phyloP scores from a whole-genome alignment of 1,140 invertebrate genomes.

The Caligus rogercresseyi region DNA sequence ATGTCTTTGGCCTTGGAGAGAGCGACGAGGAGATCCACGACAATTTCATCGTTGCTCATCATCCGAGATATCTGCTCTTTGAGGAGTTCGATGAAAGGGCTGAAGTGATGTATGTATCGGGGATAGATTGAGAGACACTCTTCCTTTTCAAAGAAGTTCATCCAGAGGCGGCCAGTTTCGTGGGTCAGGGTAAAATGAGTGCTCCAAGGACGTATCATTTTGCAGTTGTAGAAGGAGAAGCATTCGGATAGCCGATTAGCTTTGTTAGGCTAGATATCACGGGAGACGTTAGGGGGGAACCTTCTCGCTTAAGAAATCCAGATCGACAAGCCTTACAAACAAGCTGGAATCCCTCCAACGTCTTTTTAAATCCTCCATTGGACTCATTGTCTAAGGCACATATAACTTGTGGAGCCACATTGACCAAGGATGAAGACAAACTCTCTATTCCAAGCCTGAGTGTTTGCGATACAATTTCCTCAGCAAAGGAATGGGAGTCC shows the following conservation, averaged over 20 bases:
- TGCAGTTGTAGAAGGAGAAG: not conserved
- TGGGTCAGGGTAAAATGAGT: not conserved
- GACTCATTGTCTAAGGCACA: not conserved
- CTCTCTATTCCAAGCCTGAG: not conserved
- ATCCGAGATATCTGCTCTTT: not conserved
- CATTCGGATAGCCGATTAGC: not conserved
- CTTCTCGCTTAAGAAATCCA: not conserved
- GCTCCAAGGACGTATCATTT: conserved; percentile 1
- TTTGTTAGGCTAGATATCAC: not conserved
- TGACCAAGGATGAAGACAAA: not conserved
- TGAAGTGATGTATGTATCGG: not conserved
- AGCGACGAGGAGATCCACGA: not conserved
- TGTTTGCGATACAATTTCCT: not conserved
- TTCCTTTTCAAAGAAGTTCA: conserved; percentile 3
- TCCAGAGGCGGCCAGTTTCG: not conserved
- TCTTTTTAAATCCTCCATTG: no score
- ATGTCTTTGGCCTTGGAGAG: not conserved
- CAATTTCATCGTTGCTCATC: not conserved
- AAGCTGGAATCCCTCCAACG: not conserved
- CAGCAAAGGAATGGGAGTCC: not conserved
- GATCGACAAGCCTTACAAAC: not conserved
- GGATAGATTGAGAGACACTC: not conserved
- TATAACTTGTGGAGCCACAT: not conserved
- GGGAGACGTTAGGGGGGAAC: not conserved
- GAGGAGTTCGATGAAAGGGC: not conserved